phyloP scores from a whole-genome alignment of 2,888 invertebrate species.

The Choristoneura rosaceana region DNA sequence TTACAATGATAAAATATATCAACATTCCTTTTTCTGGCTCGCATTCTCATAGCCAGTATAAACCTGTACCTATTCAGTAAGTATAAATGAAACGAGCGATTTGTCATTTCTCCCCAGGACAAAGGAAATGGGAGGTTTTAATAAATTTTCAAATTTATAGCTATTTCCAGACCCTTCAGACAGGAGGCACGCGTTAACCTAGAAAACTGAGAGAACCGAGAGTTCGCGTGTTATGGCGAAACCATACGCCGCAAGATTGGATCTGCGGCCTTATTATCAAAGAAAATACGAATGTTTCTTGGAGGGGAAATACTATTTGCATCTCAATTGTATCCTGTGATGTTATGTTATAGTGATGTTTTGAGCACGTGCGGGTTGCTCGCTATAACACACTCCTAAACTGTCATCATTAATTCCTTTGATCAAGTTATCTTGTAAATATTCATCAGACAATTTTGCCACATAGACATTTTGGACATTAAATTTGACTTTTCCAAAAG shows the following conservation, averaged over 20 bases:
- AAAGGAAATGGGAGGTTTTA: constrained; percentile 39
- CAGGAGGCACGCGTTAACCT: constrained; percentile 32
- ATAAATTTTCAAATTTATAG: constrained; percentile 41
- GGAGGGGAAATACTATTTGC: constrained; percentile 6
- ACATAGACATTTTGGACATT: too few relatives aligned
- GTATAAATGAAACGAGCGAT: constrained; percentile 21
- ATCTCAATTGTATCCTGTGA: constrained; percentile 9
- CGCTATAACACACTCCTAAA: neutral
- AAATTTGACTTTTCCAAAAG: too few relatives aligned
- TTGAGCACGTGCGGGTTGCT: neutral
- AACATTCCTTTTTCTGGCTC: neutral
- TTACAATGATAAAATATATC: neutral
- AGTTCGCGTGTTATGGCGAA: constrained; percentile 18
- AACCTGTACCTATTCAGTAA: constrained; percentile 1
- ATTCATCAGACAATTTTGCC: too few relatives aligned
- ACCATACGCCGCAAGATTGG: constrained; percentile 11
- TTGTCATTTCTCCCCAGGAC: constrained; percentile 33
- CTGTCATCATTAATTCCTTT: neutral
- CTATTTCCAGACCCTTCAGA: constrained; percentile 23
- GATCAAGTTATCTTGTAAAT: neutral
- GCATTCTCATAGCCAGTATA: neutral
- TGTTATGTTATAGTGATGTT: constrained; percentile 1
- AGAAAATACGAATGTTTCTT: constrained; percentile 1
- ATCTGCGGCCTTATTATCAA: constrained; percentile 19
- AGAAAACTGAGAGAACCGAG: constrained; percentile 32